Evolutionary conservation across 1,140 invertebrate genomes (phyloP), one percentile per base, ranked within the genome.

Genomic region (Drosophila trapezifrons): DNA sequence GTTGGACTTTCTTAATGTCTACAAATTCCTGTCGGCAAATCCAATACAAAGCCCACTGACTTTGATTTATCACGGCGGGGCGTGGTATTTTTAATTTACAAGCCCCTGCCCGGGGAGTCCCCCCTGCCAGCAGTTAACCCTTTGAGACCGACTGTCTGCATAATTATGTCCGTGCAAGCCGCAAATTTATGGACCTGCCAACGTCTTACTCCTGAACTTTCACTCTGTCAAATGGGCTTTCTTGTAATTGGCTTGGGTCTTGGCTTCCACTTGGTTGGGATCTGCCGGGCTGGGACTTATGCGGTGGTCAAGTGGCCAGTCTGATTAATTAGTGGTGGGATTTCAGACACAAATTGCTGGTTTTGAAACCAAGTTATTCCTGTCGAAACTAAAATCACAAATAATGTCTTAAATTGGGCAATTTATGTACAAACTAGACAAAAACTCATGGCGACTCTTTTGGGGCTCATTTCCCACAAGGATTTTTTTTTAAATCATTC

Each of bases 31-130:
- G 69, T 85, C 43, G 65, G 55, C 57, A 82, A 82, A 85, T 85
- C 82, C 81, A 66, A 66, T 74, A 79, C 79, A 86, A 87, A 87
- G 84, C 79, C 79, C 42, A 75, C 67, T 58, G 80, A 89, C 84
- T 87, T 89, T 87, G 84, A 87, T 87, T 87, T 87, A 87, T 89
- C 79, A 83, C 83, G 71, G 55, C 80, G 76, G 84, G 79, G 79
- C 63, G 76, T 87, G 71, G 71, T 70, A 86, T 87, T 87, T 87
- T 86, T 87, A 86, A 89, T 86, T 87, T 89, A 80, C 59, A 77
- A 62, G 38, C 57, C 49, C 57, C 49, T 56, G 45, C 22, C 20
- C 4, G 12, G 45, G 32, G 27, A 66, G 49, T 52, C 45, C 49
- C 42, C 47, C 37, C 15, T n/a, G 25, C 51, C n/a, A 22, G 17